These are phyloP conservation scores for Pleuronectes platessa DNA, from an alignment of 2,113 vertebrate genomes.

Conservation along the genomic window DNA sequence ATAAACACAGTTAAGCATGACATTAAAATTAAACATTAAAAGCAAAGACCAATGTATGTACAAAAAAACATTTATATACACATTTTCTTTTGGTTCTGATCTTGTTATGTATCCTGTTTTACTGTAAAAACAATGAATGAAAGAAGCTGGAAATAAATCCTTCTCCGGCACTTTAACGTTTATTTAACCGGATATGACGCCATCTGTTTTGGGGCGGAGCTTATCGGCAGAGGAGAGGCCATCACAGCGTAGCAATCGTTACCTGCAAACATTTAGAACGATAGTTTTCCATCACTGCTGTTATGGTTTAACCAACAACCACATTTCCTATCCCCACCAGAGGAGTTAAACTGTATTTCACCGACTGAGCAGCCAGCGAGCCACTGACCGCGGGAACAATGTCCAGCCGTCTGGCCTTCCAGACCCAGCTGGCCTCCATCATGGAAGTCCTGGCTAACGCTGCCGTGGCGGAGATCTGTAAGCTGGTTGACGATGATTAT, in stretches of 20 bases:
- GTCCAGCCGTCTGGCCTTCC: slow-evolving; percentile 79
- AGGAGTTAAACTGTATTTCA: background rate
- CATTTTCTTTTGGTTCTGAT: too few species aligned
- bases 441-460: slow-evolving; percentile 85
- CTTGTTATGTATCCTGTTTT: background rate
- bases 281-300: fast-evolving
- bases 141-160: background rate
- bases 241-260: background rate
- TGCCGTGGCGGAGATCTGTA: slow-evolving; percentile 83
- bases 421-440: slow-evolving; percentile 84
- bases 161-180: background rate
- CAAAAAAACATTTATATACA: too few species aligned
- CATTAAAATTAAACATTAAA: too few species aligned
- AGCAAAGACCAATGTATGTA: too few species aligned
- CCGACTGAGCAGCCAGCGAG: background rate
- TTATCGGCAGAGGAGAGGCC: background rate
- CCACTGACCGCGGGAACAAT: slow-evolving; percentile 27
- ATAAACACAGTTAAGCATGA: too few species aligned
- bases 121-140: background rate
- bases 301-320: background rate
- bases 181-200: slow-evolving; percentile 15
- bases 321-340: fast-evolving
- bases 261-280: background rate
- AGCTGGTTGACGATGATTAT: slow-evolving; percentile 82
- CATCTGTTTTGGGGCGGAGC: background rate